These are phyloP conservation scores for Dione vanillae DNA, from an alignment of 2,888 invertebrate genomes.

Conservation along the genomic window DNA sequence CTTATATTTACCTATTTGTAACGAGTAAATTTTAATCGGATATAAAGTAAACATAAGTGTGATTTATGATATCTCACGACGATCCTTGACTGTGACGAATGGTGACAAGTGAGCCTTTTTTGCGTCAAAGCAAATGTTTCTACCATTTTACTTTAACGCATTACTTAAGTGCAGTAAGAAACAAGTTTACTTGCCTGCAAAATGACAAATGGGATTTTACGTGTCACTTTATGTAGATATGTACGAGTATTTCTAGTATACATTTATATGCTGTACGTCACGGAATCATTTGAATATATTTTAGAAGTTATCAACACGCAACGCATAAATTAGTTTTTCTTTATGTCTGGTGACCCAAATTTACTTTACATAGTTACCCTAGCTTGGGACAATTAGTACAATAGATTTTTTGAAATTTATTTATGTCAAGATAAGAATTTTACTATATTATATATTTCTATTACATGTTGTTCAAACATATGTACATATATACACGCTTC, in stretches of 20 bases:
- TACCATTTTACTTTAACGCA: slow-evolving; percentile 17
- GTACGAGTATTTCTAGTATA: background rate
- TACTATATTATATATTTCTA: too few relatives aligned
- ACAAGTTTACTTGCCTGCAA: slow-evolving; percentile 4
- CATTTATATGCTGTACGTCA: background rate
- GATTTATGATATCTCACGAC: slow-evolving; percentile 50
- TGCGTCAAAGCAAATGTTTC: slow-evolving; percentile 20
- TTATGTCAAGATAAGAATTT: too few relatives aligned
- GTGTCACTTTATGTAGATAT: slow-evolving; percentile 6
- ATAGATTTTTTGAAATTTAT: background rate
- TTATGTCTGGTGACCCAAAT: background rate
- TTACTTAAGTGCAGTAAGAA: slow-evolving; percentile 16
- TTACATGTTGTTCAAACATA: too few relatives aligned
- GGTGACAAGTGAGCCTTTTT: slow-evolving; percentile 22
- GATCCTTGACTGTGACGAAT: slow-evolving; percentile 41
- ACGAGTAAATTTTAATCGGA: slow-evolving; percentile 41
- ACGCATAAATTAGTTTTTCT: slow-evolving; percentile 3
- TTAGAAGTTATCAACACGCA: slow-evolving; percentile 18
- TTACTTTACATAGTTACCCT: slow-evolving; percentile 6
- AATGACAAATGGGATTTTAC: slow-evolving; percentile 4
- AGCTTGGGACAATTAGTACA: background rate
- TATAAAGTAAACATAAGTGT: slow-evolving; percentile 48
- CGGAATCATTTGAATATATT: slow-evolving; percentile 12
- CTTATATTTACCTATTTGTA: too few relatives aligned
- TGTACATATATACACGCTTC: too few relatives aligned